phyloP scores from a whole-genome alignment of 2,888 invertebrate species.

The Eupithecia vulgata region DNA sequence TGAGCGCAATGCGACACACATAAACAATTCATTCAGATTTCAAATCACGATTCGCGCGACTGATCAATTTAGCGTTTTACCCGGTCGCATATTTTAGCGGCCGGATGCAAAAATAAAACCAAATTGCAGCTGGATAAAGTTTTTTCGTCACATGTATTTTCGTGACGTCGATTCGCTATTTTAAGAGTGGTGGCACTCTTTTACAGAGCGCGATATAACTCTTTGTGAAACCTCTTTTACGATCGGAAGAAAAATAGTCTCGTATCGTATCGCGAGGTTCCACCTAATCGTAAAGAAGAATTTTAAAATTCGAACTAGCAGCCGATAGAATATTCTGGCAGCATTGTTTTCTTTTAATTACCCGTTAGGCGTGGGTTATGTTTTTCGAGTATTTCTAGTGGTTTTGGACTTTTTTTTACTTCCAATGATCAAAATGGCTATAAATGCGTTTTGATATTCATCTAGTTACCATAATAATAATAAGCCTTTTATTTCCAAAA shows the following conservation, averaged over 20 bases:
- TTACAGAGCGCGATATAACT: not conserved
- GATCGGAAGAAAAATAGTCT: not conserved
- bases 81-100: slow-evolving; percentile 32
- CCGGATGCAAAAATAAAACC: slow-evolving; percentile 23
- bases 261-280: not conserved
- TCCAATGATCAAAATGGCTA: not conserved
- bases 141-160: slow-evolving; percentile 14
- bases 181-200: not conserved
- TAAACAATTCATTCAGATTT: slow-evolving; percentile 40
- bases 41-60: slow-evolving; percentile 38
- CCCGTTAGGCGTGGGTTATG: not conserved
- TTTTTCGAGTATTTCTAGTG: not conserved
- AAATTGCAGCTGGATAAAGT: slow-evolving; percentile 13
- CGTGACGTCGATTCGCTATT: not conserved
- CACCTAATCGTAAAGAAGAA: not conserved
- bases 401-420: not conserved
- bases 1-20: slow-evolving; percentile 30
- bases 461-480: no score
- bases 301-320: not conserved
- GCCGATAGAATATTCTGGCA: not conserved
- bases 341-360: not conserved
- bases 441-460: no score
- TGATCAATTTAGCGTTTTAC: slow-evolving; percentile 39
- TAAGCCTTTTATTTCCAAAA: no score
- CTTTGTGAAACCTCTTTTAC: not conserved